Conservation (phyloP, 2,888 invertebrate genomes). For the Dione vanillae region DNA sequence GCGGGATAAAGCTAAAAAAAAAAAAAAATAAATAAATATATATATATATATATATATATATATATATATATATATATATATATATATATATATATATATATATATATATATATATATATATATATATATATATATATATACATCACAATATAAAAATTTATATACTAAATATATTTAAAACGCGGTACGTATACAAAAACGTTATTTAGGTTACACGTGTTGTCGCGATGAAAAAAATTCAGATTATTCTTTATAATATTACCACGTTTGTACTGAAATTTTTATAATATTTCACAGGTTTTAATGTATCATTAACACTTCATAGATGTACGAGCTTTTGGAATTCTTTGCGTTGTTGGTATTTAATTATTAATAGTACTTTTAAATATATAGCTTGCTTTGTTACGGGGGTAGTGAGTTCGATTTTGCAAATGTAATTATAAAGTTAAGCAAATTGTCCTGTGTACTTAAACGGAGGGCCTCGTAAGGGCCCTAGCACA, state of each 20-base stretch:
- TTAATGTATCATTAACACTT: slow-evolving; percentile 18
- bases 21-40: no score
- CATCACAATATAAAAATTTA: background rate
- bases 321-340: background rate
- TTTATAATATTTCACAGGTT: slow-evolving; percentile 17
- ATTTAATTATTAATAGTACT: background rate
- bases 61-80: no score
- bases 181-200: slow-evolving; percentile 1
- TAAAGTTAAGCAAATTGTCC: no score
- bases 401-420: background rate
- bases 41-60: no score
- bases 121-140: no score
- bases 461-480: no score
- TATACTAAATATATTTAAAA: slow-evolving; percentile 21
- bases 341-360: background rate
- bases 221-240: slow-evolving; percentile 25
- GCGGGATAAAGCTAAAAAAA: no score
- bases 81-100: no score
- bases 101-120: no score
- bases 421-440: background rate
- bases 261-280: slow-evolving; percentile 8
- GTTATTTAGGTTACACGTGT: slow-evolving; percentile 29
- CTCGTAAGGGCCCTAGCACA: no score
- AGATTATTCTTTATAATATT: slow-evolving; percentile 22
- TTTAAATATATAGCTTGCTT: background rate